phyloP scores from a whole-genome alignment of 2,113 vertebrate species.

The Azemiops feae region DNA sequence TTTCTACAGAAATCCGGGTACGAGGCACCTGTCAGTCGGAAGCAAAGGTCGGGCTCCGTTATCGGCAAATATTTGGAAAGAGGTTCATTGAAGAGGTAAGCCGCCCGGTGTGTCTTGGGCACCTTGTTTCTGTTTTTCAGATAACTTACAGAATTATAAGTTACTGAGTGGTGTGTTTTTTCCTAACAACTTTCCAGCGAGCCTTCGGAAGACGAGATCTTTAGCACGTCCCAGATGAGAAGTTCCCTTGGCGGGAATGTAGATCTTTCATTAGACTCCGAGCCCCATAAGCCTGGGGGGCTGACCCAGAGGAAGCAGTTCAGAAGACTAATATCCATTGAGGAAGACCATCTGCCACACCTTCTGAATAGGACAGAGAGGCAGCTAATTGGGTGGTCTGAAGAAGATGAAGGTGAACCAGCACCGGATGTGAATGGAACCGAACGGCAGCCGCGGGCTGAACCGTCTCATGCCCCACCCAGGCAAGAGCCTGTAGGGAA shows the following conservation, averaged over 20 bases:
- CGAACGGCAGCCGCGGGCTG: background rate
- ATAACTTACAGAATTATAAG: background rate
- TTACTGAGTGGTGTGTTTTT: background rate
- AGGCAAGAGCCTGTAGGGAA: constrained; percentile 81
- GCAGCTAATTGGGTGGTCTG: constrained; percentile 71
- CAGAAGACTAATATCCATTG: constrained; percentile 91
- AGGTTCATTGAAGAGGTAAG: constrained; percentile 74
- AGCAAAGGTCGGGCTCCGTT: constrained; percentile 71
- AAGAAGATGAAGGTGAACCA: constrained; percentile 65
- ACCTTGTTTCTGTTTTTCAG: background rate
- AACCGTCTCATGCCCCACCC: constrained; percentile 52
- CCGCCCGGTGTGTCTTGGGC: background rate
- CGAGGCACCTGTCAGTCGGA: constrained; percentile 57
- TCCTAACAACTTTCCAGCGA: constrained; percentile 50
- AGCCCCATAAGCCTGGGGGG: constrained; percentile 26
- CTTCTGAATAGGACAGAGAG: constrained; percentile 74
- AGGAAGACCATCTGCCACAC: constrained; percentile 89
- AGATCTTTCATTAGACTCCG: constrained; percentile 44
- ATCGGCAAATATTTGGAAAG: constrained; percentile 71
- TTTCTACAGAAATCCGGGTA: constrained; percentile 77
- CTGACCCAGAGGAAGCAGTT: constrained; percentile 57
- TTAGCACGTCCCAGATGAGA: constrained; percentile 55
- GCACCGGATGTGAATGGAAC: background rate
- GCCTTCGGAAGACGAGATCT: constrained; percentile 74
- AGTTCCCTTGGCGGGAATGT: constrained; percentile 66